Evolutionary conservation across 2,888 invertebrate genomes (phyloP).

Genomic region (Catocala fraxini): DNA sequence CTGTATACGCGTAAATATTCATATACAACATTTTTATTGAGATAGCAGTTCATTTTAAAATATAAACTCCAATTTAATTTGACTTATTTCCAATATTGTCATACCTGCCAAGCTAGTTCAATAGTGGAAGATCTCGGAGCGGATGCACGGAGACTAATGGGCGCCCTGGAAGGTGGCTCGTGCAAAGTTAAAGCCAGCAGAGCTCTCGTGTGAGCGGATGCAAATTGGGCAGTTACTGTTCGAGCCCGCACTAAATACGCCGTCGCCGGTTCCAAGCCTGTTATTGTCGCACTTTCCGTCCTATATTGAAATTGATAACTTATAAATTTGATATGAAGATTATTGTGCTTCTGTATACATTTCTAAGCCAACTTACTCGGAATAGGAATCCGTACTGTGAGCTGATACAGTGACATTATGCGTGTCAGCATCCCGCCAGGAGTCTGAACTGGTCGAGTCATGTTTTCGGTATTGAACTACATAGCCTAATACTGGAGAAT

Average conservation of each 20-base stretch:
- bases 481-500: constrained; percentile 93
- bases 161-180: constrained; percentile 80
- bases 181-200: constrained; percentile 78
- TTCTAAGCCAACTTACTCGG: constrained; percentile 68
- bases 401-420: constrained; percentile 86
- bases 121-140: constrained; percentile 76
- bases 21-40: too few species aligned
- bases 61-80: background rate
- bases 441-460: constrained; percentile 81
- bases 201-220: constrained; percentile 80
- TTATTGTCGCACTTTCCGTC: constrained; percentile 77
- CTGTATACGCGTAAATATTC: too few species aligned
- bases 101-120: constrained; percentile 82
- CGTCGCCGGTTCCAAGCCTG: constrained; percentile 81
- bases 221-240: constrained; percentile 80
- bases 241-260: constrained; percentile 80
- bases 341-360: background rate
- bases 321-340: background rate
- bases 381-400: constrained; percentile 67
- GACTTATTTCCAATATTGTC: background rate
- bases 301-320: constrained; percentile 48
- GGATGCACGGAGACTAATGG: constrained; percentile 74
- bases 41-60: too few species aligned
- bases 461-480: constrained; percentile 91
- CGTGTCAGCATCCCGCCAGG: constrained; percentile 87